phyloP scores from a whole-genome alignment of 2,113 vertebrate genomes.

The Rhizomys pruinosus region DNA sequence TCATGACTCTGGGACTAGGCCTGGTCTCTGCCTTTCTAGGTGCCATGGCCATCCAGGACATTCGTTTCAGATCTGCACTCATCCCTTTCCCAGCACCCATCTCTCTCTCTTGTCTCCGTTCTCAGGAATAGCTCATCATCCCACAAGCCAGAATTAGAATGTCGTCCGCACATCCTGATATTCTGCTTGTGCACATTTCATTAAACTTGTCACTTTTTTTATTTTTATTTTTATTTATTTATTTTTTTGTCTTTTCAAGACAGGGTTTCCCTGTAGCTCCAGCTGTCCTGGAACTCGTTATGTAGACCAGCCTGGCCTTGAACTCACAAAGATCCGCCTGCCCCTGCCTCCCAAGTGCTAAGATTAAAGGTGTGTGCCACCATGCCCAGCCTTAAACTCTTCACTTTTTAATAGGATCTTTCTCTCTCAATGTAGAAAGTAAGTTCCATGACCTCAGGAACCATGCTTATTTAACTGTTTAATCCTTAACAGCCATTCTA shows the following conservation, averaged over 20 bases:
- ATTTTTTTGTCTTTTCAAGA: too few species aligned
- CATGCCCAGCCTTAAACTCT: too few species aligned
- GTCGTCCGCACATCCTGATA: neutral
- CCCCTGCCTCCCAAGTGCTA: too few species aligned
- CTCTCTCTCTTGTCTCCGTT: neutral
- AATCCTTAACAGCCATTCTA: neutral
- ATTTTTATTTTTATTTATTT: too few species aligned
- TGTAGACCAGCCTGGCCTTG: too few species aligned
- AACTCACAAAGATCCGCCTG: too few species aligned
- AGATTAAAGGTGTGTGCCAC: too few species aligned
- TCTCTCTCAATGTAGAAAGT: neutral
- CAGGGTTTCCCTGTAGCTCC: too few species aligned
- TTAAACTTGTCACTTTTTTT: too few species aligned
- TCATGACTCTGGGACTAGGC: too few species aligned
- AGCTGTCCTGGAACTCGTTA: too few species aligned
- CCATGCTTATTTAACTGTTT: neutral
- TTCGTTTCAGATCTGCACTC: neutral
- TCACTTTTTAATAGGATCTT: neutral
- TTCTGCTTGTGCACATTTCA: neutral
- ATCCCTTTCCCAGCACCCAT: neutral
- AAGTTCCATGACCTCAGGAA: neutral
- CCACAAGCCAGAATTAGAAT: neutral
- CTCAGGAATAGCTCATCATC: neutral
- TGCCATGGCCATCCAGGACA: rapidly evolving
- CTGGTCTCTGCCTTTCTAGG: neutral